Base-by-base conservation (phyloP, 2,888 invertebrate genomes). In the Spodoptera littoralis region DNA sequence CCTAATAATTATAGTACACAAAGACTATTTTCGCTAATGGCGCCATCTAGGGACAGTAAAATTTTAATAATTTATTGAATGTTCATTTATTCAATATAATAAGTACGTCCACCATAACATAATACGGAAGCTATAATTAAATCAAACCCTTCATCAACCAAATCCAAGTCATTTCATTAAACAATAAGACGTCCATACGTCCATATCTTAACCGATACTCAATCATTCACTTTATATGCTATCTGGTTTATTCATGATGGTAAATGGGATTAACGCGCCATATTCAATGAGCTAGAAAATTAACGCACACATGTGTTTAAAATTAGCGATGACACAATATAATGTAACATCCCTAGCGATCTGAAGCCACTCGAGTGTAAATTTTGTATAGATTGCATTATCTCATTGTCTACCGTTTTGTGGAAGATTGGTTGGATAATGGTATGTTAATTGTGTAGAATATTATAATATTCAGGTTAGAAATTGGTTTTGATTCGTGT, bases 271-370 rank as follows among this genome's bases (percentile, higher is more conserved):
- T 85, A 85, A 70, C 77, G 60, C 81, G 73, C 76, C 68, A 78
- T 68, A 83, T 83, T 85, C 87, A 80, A 74, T 86, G 85, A 76
- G 66, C 66, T 49, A 79, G 84, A 84, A 86, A 86, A 87, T 87
- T 82, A 83, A 81, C 79, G 79, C 82, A 84, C 82, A 84, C 73
- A 85, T 86, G 83, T 83, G 85, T 71, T 77, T 71, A 76, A 83
- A 83, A 84, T 84, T 82, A 82, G 76, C 76, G 61, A 69, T 63
- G 73, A 65, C 67, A 80, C 72, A 80, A 73, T 80, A 69, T 73
- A 70, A 64, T 66, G 49, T 43, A 42, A 53, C 53, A 52, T 4
- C 50, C 60, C 46, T 59, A 67, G 30, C 47, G 49, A 62, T 55
- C 43, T 24, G 57, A 27, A 48, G 58, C 52, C 50, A 42, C 11